These are phyloP conservation scores for Microtus pennsylvanicus DNA, from an alignment of 2,113 vertebrate species.

Conservation along the genomic window DNA sequence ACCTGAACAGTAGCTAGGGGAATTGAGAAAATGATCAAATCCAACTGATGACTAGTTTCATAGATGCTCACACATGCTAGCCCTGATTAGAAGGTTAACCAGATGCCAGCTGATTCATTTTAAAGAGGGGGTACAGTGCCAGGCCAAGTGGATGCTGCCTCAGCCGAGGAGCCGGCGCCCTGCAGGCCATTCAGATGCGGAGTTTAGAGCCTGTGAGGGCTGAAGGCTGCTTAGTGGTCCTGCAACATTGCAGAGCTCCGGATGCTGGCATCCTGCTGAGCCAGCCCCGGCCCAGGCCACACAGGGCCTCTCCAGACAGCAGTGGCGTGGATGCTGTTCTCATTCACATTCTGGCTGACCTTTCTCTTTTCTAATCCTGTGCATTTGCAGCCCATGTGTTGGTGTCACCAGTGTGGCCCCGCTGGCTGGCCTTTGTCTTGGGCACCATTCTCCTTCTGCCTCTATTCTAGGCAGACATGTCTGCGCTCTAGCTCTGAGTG, in stretches of 20 bases:
- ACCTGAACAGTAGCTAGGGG: neutral
- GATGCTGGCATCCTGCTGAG: conserved; percentile 20
- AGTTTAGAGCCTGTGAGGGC: neutral
- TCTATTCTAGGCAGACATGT: neutral
- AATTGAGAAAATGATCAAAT: conserved; percentile 43
- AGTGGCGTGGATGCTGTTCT: neutral
- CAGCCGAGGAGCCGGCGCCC: neutral
- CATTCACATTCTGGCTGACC: conserved; percentile 58
- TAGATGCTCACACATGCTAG: conserved; percentile 67
- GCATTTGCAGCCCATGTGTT: neutral
- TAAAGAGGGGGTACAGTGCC: neutral
- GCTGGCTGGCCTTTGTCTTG: conserved; percentile 41
- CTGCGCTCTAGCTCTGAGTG: neutral
- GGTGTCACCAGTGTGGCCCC: conserved; percentile 50
- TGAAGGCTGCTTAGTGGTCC: neutral
- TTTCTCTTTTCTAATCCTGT: conserved; percentile 55
- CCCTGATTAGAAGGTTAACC: conserved; percentile 24
- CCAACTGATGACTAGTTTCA: neutral
- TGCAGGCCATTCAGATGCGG: neutral
- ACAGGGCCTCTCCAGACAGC: conserved; percentile 10
- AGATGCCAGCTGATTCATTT: conserved; percentile 17
- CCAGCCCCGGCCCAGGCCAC: neutral
- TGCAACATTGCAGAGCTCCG: neutral
- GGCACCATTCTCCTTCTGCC: neutral
- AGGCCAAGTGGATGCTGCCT: conserved; percentile 9